A percentile compares a stretch with the other conserved stretches of the same genome.
phyloP scores from a whole-genome alignment of 2,113 vertebrate genomes.

The Gymnarchus niloticus region DNA sequence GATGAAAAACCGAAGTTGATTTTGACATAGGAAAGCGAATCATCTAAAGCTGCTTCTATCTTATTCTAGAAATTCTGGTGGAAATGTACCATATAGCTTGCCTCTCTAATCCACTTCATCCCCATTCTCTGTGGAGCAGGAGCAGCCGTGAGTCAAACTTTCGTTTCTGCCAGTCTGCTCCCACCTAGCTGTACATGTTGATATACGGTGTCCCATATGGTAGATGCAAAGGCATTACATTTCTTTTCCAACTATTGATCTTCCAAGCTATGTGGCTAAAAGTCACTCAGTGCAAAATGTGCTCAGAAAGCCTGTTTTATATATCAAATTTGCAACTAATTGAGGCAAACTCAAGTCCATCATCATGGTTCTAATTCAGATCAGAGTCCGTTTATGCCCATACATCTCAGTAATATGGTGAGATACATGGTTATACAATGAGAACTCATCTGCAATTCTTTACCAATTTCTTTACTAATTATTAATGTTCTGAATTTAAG shows the following conservation, averaged over 20 bases:
- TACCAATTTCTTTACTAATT: too few species aligned
- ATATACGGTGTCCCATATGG: background rate
- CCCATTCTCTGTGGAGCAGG: conserved; percentile 31
- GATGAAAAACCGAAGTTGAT: too few species aligned
- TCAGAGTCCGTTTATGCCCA: background rate
- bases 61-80: conserved; percentile 33
- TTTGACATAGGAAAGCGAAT: too few species aligned
- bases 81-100: conserved; percentile 33
- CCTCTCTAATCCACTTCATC: conserved; percentile 44
- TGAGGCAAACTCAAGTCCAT: background rate
- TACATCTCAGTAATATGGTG: too few species aligned
- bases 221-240: background rate
- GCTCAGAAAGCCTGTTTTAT: background rate
- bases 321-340: background rate
- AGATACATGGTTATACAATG: too few species aligned
- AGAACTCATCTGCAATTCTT: too few species aligned
- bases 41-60: too few species aligned
- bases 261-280: background rate
- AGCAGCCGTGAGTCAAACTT: background rate
- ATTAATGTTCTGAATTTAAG: too few species aligned
- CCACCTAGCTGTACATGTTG: background rate
- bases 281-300: background rate
- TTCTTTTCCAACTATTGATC: background rate
- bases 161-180: background rate
- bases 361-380: background rate